A percentile compares a stretch with the other conserved stretches of the same genome.
Evolutionary conservation across 2,797 vertebrate genomes (phyloP).

Genomic region (Alcedo atthis): DNA sequence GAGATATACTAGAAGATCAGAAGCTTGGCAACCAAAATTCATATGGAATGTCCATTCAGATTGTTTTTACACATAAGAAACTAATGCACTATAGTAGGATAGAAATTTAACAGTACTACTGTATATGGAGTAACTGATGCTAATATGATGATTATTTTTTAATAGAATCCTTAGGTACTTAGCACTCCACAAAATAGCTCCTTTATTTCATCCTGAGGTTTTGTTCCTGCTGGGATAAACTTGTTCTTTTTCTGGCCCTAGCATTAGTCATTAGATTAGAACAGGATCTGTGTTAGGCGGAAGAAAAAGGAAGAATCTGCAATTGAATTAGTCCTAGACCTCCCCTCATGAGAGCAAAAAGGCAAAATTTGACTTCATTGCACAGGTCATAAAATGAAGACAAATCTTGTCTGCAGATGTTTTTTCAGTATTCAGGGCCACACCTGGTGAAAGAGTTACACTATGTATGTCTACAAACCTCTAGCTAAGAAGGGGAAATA

Average conservation of each 20-base stretch:
- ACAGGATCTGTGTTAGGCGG: constrained; percentile 51
- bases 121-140: background rate
- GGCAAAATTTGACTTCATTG: constrained; percentile 35
- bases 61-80: background rate
- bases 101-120: background rate
- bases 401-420: constrained; percentile 50
- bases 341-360: constrained; percentile 55
- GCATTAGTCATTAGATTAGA: constrained; percentile 47
- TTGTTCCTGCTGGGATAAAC: background rate
- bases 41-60: background rate
- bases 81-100: background rate
- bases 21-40: background rate
- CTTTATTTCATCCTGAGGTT: constrained; percentile 2
- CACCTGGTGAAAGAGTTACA: constrained; percentile 21
- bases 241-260: constrained; percentile 1
- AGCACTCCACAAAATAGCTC: background rate
- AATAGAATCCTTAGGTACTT: background rate
- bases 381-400: constrained; percentile 14
- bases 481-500: background rate
- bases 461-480: background rate
- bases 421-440: constrained; percentile 39
- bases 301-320: constrained; percentile 49
- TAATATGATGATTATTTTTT: background rate
- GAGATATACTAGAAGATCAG: background rate
- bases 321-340: constrained; percentile 43